Percentiles rank a stretch among this genome's conserved stretches.
These are phyloP conservation scores for Drosophila tropicalis DNA, from an alignment of 1,140 invertebrate species.

Conservation along the genomic window DNA sequence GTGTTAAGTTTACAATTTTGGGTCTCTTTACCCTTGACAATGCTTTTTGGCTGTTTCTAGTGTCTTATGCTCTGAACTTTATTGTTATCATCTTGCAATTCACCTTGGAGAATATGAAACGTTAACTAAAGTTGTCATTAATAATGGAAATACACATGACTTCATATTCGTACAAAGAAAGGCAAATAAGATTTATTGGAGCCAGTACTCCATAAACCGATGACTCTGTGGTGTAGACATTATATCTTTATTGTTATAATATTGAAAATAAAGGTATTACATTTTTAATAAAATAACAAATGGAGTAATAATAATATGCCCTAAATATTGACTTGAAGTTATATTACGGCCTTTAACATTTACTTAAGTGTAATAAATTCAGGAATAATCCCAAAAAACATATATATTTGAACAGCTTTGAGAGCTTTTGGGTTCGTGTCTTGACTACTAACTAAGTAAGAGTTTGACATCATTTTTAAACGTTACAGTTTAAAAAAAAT, in stretches of 20 bases:
- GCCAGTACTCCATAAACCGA: not conserved
- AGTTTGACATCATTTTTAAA: not conserved
- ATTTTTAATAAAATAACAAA: not conserved
- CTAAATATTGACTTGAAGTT: too few species aligned
- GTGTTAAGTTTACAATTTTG: constrained; percentile 47
- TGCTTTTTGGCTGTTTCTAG: constrained; percentile 66
- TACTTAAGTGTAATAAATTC: too few species aligned
- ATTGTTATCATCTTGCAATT: constrained; percentile 75
- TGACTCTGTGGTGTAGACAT: not conserved
- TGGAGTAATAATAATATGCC: too few species aligned
- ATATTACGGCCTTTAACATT: too few species aligned
- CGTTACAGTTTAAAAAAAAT: not conserved
- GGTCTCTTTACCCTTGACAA: constrained; percentile 65
- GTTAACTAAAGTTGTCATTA: not conserved
- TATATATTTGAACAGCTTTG: too few species aligned
- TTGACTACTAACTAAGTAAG: not conserved
- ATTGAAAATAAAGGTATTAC: not conserved
- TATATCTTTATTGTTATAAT: not conserved
- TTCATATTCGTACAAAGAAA: not conserved
- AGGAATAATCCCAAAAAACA: too few species aligned
- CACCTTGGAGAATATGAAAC: constrained; percentile 56
- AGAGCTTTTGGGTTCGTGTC: not conserved
- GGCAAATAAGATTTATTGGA: not conserved
- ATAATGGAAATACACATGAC: not conserved
- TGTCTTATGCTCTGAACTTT: constrained; percentile 69